Base-by-base conservation (phyloP, 2,797 vertebrate species). In the Acrocephalus scirpaceus region DNA sequence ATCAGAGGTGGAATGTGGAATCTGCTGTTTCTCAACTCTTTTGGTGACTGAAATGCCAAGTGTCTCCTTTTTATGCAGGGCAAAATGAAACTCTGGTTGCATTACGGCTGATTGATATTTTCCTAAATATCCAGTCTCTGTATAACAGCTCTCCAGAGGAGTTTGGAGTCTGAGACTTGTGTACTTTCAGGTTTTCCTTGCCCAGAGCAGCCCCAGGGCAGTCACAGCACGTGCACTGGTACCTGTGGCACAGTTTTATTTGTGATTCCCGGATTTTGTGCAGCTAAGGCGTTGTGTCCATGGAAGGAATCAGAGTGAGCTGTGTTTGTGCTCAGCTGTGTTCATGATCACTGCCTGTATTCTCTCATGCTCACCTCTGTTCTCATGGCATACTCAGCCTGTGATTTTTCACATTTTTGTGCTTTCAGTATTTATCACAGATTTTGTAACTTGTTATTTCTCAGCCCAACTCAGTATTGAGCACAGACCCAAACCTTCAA, bases 1-100 rank as follows among this genome's bases (percentile, higher is more conserved):
- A 38, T 44, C 89, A 47, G 50, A 32, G 61, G 5, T 67, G 88
- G 92, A 85, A 91, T 88, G 94, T 88, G 71, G 67, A 90, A 57
- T 79, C 86, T 95, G 90, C 79, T 72, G 4, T 47, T 86, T 88
- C 87, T 95, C 95, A 85, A 8, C 60, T 76, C 2, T 85, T 90
- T 94, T 79, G 71, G 62, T 64, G 78, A 56, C 86, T 77, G 70
- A 81, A 94, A 75, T 69, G 61, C 30, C 11, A 36, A 47, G 26
- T 16, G 13, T 93, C 19, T 91, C 40, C 11, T 78, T 86, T 83
- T 65, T 30, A 29, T 36, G 38, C 19, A 50, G 30, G 50, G 75
- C 34, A 86, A 80, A 92, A 47, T 27, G 22, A 54, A 67, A 32
- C n/a, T 75, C 65, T 48, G 66, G 25, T 30, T 38, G 18, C 48